phyloP scores from a whole-genome alignment of 2,113 vertebrate species.

The Copsychus sechellarum region DNA sequence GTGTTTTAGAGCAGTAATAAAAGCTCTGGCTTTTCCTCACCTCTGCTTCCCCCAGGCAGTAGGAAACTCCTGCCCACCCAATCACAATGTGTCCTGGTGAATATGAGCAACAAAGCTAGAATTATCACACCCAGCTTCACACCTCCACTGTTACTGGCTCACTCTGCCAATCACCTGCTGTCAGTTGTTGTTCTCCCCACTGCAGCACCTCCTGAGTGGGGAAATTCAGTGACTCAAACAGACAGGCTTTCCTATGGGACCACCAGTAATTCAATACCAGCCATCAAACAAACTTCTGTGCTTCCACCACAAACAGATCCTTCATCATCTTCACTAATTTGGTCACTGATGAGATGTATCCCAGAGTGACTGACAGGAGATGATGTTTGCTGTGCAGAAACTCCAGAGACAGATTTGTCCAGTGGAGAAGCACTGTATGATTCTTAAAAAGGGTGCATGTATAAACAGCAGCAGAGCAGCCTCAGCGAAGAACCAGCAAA shows the following conservation, averaged over 20 bases:
- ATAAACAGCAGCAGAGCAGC: neutral
- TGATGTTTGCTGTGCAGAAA: neutral
- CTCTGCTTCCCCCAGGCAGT: neutral
- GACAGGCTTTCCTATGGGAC: neutral
- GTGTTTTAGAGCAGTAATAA: neutral
- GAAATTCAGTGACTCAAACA: neutral
- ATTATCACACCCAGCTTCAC: neutral
- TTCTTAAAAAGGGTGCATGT: neutral
- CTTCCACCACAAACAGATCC: neutral
- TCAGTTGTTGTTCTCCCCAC: neutral
- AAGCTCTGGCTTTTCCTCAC: neutral
- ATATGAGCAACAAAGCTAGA: neutral
- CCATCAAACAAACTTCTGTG: neutral
- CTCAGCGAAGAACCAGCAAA: neutral
- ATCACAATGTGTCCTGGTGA: neutral
- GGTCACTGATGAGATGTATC: neutral
- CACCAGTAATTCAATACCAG: neutral
- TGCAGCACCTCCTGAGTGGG: neutral
- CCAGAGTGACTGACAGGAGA: neutral
- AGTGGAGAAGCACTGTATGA: neutral
- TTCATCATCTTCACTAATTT: neutral
- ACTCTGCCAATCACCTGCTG: neutral
- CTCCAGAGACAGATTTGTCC: neutral
- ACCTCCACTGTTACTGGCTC: neutral
- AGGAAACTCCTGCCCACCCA: neutral